These are phyloP conservation scores for Danio albolineatus DNA, from an alignment of 2,797 vertebrate genomes.

Conservation along the genomic window DNA sequence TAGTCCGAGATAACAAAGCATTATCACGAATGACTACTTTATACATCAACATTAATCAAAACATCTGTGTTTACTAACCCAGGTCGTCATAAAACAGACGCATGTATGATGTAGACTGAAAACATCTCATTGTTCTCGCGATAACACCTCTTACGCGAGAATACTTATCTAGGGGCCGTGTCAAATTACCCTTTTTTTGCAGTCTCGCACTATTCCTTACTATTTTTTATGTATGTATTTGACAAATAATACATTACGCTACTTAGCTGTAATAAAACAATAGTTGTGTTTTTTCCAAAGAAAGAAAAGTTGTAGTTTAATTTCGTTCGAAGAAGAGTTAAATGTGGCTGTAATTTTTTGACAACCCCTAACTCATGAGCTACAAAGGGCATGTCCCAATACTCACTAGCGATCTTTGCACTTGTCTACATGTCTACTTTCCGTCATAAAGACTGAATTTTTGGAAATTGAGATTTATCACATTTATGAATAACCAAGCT, in stretches of 20 bases:
- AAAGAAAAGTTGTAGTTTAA: too few relatives aligned
- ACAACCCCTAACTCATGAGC: neutral
- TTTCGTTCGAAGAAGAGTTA: neutral
- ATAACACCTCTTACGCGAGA: neutral
- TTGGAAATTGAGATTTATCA: too few relatives aligned
- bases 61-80: neutral
- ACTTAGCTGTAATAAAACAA: neutral
- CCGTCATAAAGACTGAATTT: too few relatives aligned
- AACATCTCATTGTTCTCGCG: neutral
- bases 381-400: too few relatives aligned
- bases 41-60: neutral
- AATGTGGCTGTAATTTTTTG: neutral
- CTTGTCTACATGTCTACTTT: too few relatives aligned
- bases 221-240: neutral
- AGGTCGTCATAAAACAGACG: neutral
- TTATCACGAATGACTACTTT: neutral
- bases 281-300: neutral
- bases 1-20: neutral
- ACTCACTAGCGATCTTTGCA: too few relatives aligned
- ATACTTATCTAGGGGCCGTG: neutral
- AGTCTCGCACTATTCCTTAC: neutral
- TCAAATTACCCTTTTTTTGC: neutral
- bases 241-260: neutral
- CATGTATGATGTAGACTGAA: neutral
- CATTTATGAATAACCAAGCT: too few relatives aligned